Evolutionary conservation across 2,888 invertebrate genomes (phyloP), one percentile per base, ranked within the genome.

Genomic region (Diaprepes abbreviatus): DNA sequence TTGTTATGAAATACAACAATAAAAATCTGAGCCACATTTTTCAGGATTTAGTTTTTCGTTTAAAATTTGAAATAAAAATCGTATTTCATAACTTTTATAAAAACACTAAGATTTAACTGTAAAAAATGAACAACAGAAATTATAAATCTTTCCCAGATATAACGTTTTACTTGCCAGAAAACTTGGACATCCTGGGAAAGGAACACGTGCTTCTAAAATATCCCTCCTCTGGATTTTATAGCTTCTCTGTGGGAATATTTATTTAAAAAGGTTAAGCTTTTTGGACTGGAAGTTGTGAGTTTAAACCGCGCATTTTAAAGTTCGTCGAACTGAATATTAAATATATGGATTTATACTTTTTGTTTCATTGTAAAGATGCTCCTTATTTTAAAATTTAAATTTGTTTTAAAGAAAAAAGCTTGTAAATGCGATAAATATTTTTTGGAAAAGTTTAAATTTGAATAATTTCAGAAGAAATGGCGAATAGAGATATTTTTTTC

Each of bases 191-290:
- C 33, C 43, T 55, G 60, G 60, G 66, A 66, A 43, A 17, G 31
- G 35, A 58, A 36, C 66, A 66, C 60, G 66, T 66, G 66, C 43
- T 24, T 14, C 12, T 21, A 52, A 66, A 66, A 66, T 54, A 60
- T 54, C 50, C 54, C 66, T 43, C 52, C 45, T 60, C 52, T 57
- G 55, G 33, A 65, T 55, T 65, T 55, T 45, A 55, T 45, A 38
- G 55, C 55, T 55, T 57, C 64, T 65, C 55, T 21, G 16, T 5
- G 28, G 57, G 24, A 40, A 65, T 65, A 65, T 65, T 65, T 65
- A 65, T 65, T 55, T 65, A 55, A 45, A 65, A 31, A 65, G 64
- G 55, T 48, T 45, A 55, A 55, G 55, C 55, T 45, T 45, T 55
- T 31, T 54, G 45, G 31, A 31, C 63, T 16, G 28, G 38, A 50